A percentile compares a stretch with the other conserved stretches of the same genome.
These are phyloP conservation scores for Chloroceryle aenea DNA, from an alignment of 2,113 vertebrate genomes.

Conservation along the genomic window DNA sequence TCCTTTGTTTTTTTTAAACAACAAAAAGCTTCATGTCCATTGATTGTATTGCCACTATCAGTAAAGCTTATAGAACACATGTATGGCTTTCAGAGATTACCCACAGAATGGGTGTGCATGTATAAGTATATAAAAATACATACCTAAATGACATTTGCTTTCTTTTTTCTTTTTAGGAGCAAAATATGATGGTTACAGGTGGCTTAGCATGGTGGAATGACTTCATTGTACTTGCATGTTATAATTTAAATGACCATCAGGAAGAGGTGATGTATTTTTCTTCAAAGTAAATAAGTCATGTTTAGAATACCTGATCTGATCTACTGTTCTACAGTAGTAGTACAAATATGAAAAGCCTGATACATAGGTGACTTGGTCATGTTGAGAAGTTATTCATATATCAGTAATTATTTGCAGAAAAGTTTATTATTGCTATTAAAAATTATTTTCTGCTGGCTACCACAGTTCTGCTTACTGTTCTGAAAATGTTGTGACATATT, in stretches of 20 bases:
- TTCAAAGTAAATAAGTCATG: neutral
- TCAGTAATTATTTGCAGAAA: neutral
- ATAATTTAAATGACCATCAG: slow-evolving; percentile 92
- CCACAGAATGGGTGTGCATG: neutral
- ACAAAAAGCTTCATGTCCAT: neutral
- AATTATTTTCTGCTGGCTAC: neutral
- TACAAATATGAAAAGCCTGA: neutral
- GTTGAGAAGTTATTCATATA: neutral
- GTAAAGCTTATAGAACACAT: neutral
- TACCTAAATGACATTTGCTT: neutral
- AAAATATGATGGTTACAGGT: slow-evolving; percentile 96
- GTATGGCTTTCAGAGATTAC: neutral
- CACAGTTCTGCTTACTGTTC: neutral
- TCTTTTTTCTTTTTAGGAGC: slow-evolving; percentile 83
- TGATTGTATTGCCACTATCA: neutral
- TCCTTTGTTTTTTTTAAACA: neutral
- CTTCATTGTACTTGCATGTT: slow-evolving; percentile 96
- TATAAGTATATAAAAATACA: neutral
- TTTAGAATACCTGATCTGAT: neutral
- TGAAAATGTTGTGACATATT: neutral
- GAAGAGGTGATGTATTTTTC: slow-evolving; percentile 86
- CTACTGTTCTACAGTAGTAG: neutral
- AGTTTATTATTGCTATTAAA: neutral
- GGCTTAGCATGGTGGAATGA: slow-evolving; percentile 98
- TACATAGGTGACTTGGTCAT: neutral